Evolutionary conservation across 2,113 vertebrate species (phyloP).

Genomic region (Aphelocoma coerulescens): DNA sequence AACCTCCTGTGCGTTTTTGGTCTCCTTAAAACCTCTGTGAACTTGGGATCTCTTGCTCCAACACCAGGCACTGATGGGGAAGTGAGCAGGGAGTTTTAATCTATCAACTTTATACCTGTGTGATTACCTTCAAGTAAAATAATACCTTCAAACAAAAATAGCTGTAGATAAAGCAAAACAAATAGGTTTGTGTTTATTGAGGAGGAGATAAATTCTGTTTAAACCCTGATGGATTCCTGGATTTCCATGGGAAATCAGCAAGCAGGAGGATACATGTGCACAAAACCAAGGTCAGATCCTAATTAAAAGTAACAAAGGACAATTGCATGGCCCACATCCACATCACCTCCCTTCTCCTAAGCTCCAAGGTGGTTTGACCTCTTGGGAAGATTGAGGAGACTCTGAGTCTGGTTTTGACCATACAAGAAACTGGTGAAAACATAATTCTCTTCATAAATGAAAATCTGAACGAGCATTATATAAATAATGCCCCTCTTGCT

Average conservation of each 20-base stretch:
- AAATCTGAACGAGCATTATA: rapidly evolving
- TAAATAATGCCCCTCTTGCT: not conserved
- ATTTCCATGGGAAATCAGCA: not conserved
- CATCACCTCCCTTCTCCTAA: not conserved
- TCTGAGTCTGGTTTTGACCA: not conserved
- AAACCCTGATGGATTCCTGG: not conserved
- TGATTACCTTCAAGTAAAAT: not conserved
- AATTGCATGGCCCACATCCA: not conserved
- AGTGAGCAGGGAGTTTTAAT: not conserved
- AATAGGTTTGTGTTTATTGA: not conserved
- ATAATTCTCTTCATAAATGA: not conserved
- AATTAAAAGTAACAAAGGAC: not conserved
- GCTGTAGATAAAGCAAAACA: not conserved
- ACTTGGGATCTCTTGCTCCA: not conserved
- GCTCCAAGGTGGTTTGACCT: rapidly evolving
- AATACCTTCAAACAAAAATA: not conserved
- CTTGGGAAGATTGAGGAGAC: not conserved
- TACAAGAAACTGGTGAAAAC: not conserved
- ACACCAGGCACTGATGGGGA: not conserved
- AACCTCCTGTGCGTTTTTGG: not conserved
- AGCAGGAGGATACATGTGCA: not conserved
- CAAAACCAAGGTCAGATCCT: not conserved
- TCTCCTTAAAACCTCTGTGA: not conserved
- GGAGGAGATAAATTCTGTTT: not conserved
- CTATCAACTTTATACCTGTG: not conserved